Conservation (phyloP, 1,140 invertebrate genomes). For the Zophobas morio region DNA sequence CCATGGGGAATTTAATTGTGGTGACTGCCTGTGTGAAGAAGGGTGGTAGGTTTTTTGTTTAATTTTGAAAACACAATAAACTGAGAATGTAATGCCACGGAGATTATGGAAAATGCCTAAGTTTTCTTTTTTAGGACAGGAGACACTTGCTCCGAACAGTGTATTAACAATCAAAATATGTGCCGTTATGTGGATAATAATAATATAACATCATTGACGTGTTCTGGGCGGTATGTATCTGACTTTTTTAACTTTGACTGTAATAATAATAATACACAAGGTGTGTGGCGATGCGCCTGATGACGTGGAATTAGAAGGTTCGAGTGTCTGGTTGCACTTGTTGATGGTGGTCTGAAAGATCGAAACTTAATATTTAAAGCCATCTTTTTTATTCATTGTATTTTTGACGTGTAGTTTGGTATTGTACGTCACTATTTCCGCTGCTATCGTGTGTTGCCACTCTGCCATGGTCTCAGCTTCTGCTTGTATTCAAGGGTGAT, state of each 20-base stretch:
- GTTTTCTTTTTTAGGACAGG: conserved; percentile 57
- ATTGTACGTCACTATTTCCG: no score
- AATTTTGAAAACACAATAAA: conserved; percentile 25
- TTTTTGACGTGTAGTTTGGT: no score
- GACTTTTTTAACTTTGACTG: conserved; percentile 8
- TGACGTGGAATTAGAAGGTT: no score
- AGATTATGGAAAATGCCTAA: not conserved
- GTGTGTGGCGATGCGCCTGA: no score
- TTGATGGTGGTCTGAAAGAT: no score
- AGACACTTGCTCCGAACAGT: conserved; percentile 53
- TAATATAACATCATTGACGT: conserved; percentile 47
- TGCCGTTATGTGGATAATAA: conserved; percentile 50
- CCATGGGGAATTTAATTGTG: conserved; percentile 72
- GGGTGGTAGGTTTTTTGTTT: conserved; percentile 69
- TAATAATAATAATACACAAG: not conserved
- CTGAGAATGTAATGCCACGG: no score
- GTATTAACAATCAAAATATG: conserved; percentile 45
- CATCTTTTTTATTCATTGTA: no score
- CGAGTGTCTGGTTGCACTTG: no score
- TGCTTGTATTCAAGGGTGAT: no score
- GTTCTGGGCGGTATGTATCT: conserved; percentile 49
- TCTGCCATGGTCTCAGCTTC: no score
- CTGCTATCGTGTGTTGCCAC: no score
- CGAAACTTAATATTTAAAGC: no score
- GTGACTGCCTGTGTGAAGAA: conserved; percentile 72